Evolutionary conservation across 1,140 invertebrate species (phyloP).

Genomic region (Ceratina japonica): DNA sequence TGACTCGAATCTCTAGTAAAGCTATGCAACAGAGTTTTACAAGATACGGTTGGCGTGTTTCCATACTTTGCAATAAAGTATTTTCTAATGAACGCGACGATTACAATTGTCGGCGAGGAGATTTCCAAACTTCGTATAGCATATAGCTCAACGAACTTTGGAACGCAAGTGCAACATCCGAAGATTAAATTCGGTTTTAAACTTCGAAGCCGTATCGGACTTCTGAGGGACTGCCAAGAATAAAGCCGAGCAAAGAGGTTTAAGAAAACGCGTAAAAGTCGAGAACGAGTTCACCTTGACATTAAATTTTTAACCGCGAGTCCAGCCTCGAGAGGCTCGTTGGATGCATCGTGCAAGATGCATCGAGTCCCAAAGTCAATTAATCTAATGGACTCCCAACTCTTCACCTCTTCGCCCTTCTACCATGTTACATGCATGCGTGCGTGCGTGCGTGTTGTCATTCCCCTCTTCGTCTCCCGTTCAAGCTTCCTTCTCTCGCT

Average conservation of each 20-base stretch:
- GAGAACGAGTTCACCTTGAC: slow-evolving; percentile 34
- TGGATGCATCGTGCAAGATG: slow-evolving; percentile 21
- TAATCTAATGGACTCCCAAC: slow-evolving; percentile 64
- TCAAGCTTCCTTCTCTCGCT: neutral
- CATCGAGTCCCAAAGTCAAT: slow-evolving; percentile 60
- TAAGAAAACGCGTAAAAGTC: slow-evolving; percentile 23
- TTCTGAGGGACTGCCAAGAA: neutral
- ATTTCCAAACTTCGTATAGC: no score
- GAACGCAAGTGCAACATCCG: no score
- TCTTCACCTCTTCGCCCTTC: slow-evolving; percentile 32
- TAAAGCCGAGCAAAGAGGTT: neutral
- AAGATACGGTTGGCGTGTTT: no score
- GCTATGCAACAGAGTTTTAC: no score
- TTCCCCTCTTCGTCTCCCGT: neutral
- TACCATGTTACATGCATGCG: neutral
- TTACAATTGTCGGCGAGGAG: no score
- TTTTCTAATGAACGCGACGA: no score
- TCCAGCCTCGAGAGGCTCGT: slow-evolving; percentile 10
- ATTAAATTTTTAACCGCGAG: slow-evolving; percentile 12
- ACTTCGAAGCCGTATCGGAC: no score
- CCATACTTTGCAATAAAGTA: no score
- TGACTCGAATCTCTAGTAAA: no score
- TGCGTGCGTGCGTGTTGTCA: neutral
- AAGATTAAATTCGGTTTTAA: no score
- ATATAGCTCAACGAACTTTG: no score